phyloP scores from a whole-genome alignment of 2,113 vertebrate species.

The Puffinus mauretanicus region DNA sequence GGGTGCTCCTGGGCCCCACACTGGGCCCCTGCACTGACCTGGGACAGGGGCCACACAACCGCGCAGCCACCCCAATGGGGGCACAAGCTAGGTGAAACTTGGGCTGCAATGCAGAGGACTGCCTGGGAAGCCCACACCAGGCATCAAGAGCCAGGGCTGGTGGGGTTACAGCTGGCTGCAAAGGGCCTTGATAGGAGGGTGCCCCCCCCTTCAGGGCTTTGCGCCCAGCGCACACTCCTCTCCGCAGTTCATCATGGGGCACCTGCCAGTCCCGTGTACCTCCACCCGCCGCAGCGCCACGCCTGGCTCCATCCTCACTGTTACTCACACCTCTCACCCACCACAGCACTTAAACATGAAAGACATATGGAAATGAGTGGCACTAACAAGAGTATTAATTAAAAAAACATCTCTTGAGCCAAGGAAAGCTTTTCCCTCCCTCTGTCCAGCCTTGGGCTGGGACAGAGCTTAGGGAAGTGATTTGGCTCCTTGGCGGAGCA shows the following conservation, averaged over 20 bases:
- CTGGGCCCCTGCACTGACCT: not conserved
- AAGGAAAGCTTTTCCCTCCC: not conserved
- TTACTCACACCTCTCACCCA: slow-evolving; percentile 55
- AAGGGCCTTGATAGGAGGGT: not conserved
- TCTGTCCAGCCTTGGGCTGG: not conserved
- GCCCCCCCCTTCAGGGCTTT: not conserved
- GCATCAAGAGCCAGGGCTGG: not conserved
- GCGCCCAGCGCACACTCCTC: not conserved
- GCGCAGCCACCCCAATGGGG: accelerated
- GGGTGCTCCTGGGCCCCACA: accelerated
- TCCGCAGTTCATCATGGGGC: not conserved
- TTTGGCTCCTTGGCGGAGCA: not conserved
- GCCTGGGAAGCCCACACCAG: not conserved
- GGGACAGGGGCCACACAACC: not conserved
- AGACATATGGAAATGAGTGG: slow-evolving; percentile 55
- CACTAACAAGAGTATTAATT: slow-evolving; percentile 40
- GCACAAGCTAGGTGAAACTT: not conserved
- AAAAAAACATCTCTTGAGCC: slow-evolving; percentile 47
- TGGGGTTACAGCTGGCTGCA: accelerated
- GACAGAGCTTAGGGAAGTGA: not conserved
- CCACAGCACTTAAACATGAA: not conserved
- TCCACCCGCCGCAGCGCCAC: not conserved
- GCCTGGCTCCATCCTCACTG: not conserved
- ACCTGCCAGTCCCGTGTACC: not conserved
- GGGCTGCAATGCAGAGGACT: accelerated